Conservation (phyloP, 2,113 vertebrate species). For the Haliaeetus leucogaster region DNA sequence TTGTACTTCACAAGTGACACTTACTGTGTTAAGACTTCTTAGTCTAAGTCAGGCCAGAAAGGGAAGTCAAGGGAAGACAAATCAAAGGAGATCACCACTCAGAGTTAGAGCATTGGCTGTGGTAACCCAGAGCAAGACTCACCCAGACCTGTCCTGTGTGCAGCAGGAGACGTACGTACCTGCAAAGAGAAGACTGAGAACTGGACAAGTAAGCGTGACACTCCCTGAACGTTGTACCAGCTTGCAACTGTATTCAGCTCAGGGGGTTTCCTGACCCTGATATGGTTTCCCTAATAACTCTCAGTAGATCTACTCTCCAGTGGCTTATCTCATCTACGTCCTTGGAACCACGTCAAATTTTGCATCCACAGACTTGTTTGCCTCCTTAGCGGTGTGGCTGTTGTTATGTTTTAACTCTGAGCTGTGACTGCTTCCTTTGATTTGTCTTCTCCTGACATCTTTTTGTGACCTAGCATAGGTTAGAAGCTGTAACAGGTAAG, state of each 20-base stretch:
- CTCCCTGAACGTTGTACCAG: not conserved
- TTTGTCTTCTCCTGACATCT: not conserved
- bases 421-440: not conserved
- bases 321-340: not conserved
- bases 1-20: not conserved
- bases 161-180: rapidly evolving
- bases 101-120: not conserved
- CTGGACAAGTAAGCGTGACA: not conserved
- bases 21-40: not conserved
- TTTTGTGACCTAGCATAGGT: not conserved
- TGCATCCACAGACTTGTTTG: not conserved
- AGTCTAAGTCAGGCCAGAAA: not conserved
- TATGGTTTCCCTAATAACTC: not conserved
- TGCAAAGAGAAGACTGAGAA: not conserved
- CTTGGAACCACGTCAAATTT: not conserved
- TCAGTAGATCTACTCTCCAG: not conserved
- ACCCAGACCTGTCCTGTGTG: not conserved
- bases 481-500: not conserved
- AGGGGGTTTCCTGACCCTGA: not conserved
- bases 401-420: not conserved
- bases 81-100: not conserved
- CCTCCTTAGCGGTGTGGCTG: not conserved
- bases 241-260: not conserved
- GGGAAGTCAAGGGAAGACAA: not conserved
- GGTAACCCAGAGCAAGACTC: not conserved